These are phyloP conservation scores for Merluccius polli DNA, from an alignment of 2,797 vertebrate species.

Conservation along the genomic window DNA sequence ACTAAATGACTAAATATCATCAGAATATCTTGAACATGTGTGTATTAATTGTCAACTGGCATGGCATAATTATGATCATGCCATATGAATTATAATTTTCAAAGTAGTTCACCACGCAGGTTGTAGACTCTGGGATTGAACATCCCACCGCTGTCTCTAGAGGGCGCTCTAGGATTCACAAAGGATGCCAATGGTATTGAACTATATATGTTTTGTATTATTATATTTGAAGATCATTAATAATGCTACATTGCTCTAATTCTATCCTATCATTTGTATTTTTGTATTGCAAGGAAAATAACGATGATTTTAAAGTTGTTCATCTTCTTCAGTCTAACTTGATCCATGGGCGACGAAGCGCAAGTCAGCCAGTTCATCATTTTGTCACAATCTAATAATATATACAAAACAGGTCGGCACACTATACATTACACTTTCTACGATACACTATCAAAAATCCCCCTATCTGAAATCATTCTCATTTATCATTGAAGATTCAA, in stretches of 20 bases:
- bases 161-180: neutral
- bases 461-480: neutral
- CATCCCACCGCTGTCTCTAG: neutral
- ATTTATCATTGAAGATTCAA: neutral
- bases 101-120: neutral
- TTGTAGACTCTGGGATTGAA: neutral
- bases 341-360: neutral
- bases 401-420: neutral
- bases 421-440: neutral
- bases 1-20: no score
- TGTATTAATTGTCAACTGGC: neutral
- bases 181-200: neutral
- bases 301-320: neutral
- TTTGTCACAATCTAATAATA: neutral
- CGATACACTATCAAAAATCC: neutral
- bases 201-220: neutral
- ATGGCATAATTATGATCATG: neutral
- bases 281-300: neutral
- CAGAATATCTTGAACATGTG: no score
- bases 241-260: neutral
- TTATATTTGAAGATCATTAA: neutral
- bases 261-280: neutral
- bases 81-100: neutral
- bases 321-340: neutral
- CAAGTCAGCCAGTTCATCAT: neutral